phyloP scores from a whole-genome alignment of 2,113 vertebrate species.

The Tichodroma muraria region DNA sequence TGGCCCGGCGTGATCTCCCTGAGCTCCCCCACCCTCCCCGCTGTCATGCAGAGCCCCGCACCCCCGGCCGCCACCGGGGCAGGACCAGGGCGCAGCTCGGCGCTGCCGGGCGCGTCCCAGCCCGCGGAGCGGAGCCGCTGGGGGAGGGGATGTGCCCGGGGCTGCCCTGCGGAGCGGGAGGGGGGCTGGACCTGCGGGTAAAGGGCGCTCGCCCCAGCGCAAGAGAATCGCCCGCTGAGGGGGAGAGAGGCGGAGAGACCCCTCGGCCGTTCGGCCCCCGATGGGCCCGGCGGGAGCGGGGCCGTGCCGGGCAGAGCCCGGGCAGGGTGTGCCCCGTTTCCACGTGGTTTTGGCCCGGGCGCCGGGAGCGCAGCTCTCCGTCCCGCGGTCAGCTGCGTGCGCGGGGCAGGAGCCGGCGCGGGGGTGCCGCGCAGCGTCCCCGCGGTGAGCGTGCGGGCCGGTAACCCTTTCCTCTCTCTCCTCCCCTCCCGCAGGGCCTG shows the following conservation, averaged over 20 bases:
- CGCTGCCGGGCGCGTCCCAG: neutral
- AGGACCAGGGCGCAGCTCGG: neutral
- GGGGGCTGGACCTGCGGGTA: neutral
- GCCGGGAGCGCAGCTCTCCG: fast-evolving
- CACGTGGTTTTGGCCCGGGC: neutral
- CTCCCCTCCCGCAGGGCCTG: conserved; percentile 76
- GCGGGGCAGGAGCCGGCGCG: neutral
- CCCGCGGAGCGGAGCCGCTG: neutral
- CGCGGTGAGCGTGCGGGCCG: neutral
- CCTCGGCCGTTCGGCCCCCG: fast-evolving
- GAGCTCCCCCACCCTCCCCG: neutral
- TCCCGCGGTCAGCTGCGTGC: neutral
- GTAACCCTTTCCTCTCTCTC: neutral
- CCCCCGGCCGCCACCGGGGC: neutral
- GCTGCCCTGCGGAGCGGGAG: neutral
- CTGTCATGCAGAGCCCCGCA: neutral
- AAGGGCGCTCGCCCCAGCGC: too few relatives aligned
- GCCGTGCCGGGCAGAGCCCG: neutral
- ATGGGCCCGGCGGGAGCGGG: neutral
- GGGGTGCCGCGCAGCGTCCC: neutral
- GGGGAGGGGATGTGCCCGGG: neutral
- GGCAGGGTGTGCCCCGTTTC: too few relatives aligned
- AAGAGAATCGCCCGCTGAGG: neutral
- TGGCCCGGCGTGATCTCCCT: neutral
- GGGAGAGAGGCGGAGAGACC: neutral